Conservation (phyloP, 2,113 vertebrate species). For the Hippocampus mohnikei region DNA sequence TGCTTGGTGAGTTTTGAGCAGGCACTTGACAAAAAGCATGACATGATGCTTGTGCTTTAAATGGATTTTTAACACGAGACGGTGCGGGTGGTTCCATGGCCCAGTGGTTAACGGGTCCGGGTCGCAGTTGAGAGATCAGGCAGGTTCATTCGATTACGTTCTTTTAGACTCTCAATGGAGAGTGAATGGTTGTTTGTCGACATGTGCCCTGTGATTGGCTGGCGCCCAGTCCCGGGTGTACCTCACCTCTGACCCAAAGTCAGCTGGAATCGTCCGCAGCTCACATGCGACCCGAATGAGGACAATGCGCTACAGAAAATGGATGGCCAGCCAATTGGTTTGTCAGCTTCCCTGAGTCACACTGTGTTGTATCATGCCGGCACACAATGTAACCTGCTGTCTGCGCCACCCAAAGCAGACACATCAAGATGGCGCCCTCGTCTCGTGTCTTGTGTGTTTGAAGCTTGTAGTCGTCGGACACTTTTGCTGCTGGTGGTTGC, state of each 20-base stretch:
- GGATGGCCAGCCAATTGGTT: neutral
- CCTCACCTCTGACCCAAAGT: too few species aligned
- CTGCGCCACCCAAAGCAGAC: neutral
- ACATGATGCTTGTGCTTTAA: conserved; percentile 37
- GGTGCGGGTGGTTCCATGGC: neutral
- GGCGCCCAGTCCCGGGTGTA: too few species aligned
- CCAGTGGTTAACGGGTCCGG: neutral
- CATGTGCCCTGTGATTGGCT: too few species aligned
- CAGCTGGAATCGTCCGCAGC: too few species aligned
- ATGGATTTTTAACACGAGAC: neutral
- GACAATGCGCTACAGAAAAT: neutral
- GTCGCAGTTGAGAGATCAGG: neutral
- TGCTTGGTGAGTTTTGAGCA: conserved; percentile 45
- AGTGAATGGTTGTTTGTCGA: too few species aligned
- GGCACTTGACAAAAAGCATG: conserved; percentile 35
- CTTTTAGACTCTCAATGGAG: too few species aligned
- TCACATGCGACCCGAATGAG: too few species aligned
- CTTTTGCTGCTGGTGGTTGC: neutral
- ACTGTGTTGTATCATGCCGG: neutral
- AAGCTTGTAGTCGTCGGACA: neutral
- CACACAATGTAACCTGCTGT: neutral
- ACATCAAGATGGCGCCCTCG: neutral
- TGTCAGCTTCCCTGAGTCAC: neutral
- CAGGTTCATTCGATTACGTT: too few species aligned
- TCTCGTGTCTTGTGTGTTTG: neutral